phyloP scores from a whole-genome alignment of 2,888 invertebrate species.

The Chrysina gloriosa region DNA sequence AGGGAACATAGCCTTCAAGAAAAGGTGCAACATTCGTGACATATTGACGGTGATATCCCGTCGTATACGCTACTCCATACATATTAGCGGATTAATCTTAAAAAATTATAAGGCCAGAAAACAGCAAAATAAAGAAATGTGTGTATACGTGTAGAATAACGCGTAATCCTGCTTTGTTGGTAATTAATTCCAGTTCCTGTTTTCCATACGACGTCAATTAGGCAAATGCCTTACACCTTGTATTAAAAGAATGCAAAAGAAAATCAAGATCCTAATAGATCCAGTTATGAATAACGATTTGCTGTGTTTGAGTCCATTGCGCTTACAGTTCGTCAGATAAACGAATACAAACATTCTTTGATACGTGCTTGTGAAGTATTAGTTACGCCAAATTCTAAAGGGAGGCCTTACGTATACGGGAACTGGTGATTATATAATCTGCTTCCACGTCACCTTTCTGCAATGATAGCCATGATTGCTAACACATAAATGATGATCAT shows the following conservation, averaged over 20 bases:
- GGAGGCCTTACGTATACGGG: not conserved
- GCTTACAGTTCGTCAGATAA: no score
- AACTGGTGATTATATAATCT: no score
- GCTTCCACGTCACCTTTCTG: no score
- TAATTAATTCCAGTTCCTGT: slow-evolving; percentile 6
- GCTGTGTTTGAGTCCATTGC: not conserved
- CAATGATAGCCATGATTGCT: no score
- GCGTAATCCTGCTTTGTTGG: not conserved
- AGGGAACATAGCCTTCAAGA: no score
- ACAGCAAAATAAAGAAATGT: not conserved
- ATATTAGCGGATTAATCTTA: not conserved
- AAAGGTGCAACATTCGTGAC: no score
- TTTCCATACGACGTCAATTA: not conserved
- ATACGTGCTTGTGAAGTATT: not conserved
- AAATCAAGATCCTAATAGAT: not conserved
- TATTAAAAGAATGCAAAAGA: no score
- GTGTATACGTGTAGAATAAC: not conserved
- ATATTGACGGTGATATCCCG: no score
- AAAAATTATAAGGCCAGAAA: not conserved
- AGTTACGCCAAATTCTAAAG: not conserved
- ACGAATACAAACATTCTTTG: not conserved
- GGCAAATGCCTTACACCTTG: not conserved
- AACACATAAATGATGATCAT: no score
- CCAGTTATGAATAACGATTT: slow-evolving; percentile 26
- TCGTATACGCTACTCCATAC: no score